Conservation (phyloP, 2,113 vertebrate species). For the Carollia perspicillata region DNA sequence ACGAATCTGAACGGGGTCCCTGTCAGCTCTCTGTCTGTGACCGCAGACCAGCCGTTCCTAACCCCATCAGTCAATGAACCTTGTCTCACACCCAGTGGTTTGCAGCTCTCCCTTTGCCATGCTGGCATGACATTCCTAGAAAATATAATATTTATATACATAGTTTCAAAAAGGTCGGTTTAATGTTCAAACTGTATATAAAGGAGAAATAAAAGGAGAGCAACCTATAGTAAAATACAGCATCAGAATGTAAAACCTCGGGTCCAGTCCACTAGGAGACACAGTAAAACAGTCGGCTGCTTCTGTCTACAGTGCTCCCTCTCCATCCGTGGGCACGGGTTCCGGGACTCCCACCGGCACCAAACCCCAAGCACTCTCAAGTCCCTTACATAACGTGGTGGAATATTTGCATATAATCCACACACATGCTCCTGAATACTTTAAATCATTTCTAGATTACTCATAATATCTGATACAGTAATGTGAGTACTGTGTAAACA, state of each 20-base stretch:
- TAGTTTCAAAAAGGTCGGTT: neutral
- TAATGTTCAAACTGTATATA: neutral
- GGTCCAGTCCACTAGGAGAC: neutral
- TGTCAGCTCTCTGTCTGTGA: neutral
- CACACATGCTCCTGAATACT: neutral
- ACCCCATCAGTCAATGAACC: neutral
- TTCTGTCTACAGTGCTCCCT: neutral
- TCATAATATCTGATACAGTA: neutral
- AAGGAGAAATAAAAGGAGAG: conserved; percentile 31
- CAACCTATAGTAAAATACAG: neutral
- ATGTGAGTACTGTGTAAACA: neutral
- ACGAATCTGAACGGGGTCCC: neutral
- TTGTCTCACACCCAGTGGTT: neutral
- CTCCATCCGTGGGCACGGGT: neutral
- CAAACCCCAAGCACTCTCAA: neutral
- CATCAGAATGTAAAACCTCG: neutral
- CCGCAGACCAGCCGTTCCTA: neutral
- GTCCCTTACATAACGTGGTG: neutral
- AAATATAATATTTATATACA: neutral
- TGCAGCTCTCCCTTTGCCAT: neutral
- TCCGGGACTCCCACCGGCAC: neutral
- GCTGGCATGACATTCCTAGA: neutral
- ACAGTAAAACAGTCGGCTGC: neutral
- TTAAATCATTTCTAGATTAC: neutral
- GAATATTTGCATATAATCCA: neutral